Base-by-base conservation (phyloP, 2,888 invertebrate genomes). In the Drosophila longiperda region DNA sequence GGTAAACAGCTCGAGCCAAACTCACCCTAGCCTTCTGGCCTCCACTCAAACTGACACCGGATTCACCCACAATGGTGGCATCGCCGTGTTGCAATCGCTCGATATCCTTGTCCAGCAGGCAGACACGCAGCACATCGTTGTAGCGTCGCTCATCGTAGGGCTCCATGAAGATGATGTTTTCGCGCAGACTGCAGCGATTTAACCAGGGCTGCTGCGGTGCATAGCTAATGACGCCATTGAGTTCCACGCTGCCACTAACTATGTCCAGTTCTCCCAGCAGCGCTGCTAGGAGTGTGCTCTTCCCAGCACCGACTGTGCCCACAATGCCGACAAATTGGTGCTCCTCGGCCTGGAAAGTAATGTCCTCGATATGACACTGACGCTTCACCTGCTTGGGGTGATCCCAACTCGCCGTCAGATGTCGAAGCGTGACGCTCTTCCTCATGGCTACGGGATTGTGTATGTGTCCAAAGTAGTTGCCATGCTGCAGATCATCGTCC, bases 141-240 rank as follows among this genome's bases (percentile, higher is more conserved):
- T 93, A 93, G 15, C 93, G 92, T 26, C 92, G 87, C 55, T 96
- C 95, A 95, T 96, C 72, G 95, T 94, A 87, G 94, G 92, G 91
- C 66, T 93, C 95, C 0, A 98, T 98, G 93, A 99, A 99, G 6
- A 98, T 92, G 69, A 99, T 98, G 92, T 99, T 99, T 87, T 99
- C 98, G 5, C 97, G 94, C 0, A 99, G 96, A 75, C 96, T 97
- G 29, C 96, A 95, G 93, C 91, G 95, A 85, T 96, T 96, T 6
- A 96, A 92, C 98, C 98, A 98, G 1, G 98, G 95, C 82, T 97
- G 96, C 90, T 98, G 97, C 45, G 96, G 95, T 0, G 96, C 96
- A 90, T 98, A 98, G 69, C 96, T 96, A 0, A 96, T 90, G 32
- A 93, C 93, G 2, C 98, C 98, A 20, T 93, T 93, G 0, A 96